Evolutionary conservation across 1,140 invertebrate genomes (phyloP), one percentile per base, ranked within the genome.

Genomic region (Calliopsis andreniformis): DNA sequence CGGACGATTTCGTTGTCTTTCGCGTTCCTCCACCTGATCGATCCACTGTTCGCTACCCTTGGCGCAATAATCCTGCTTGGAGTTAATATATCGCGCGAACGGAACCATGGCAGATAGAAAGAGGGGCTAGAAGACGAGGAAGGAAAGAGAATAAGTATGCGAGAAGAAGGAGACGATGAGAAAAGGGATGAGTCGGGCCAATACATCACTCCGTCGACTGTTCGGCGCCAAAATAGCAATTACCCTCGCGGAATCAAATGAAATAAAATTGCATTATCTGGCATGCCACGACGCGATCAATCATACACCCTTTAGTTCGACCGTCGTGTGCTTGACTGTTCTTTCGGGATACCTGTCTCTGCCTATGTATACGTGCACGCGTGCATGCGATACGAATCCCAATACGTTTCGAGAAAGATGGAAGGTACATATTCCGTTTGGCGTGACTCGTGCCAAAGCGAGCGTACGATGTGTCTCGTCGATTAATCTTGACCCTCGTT

Each of bases 261-360:
- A 91, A 92, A 92, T 92, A 92, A 91, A 92, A 92, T 91, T 92
- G 88, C 89, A 91, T 91, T 91, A 91, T 91, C 89, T 88, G 89
- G 88, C 90, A 91, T 91, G 90, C 88, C 87, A 91, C 85, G 85
- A 78, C 71, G 80, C 90, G 89, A 92, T 92, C 90, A 90, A 92
- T 92, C 91, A 92, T 90, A 87, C 70, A 88, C 87, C 86, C 84
- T 89, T 91, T 90, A 85, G 82, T 58, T 39, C 64, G 82, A 79
- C 80, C 80, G 79, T 72, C 75, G 76, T 76, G 30, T 79, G 76
- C 76, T 68, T 63, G 32, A 67, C 59, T 78, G 79, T 81, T 87
- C 79, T 81, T 85, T 81, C 66, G 16, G 61, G 51, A 79, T 81
- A 78, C 78, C 63, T 83, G 81, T 77, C 78, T 83, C 77, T 84